phyloP scores from a whole-genome alignment of 2,113 vertebrate genomes.

The Gymnorhina tibicen region DNA sequence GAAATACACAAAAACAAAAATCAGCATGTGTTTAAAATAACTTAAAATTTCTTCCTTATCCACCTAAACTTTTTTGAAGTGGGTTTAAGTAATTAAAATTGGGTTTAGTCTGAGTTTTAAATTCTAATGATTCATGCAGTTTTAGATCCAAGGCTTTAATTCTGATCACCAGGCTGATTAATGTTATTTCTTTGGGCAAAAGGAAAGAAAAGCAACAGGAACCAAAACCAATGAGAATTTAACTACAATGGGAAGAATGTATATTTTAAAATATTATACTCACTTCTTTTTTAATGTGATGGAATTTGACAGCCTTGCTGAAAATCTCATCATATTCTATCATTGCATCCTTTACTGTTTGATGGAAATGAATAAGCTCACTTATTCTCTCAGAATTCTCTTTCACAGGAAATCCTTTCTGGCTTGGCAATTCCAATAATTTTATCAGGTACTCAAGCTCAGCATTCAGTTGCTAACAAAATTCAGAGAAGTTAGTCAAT shows the following conservation, averaged over 20 bases:
- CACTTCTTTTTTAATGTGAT: slow-evolving; percentile 80
- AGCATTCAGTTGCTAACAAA: slow-evolving; percentile 78
- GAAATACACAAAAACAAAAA: background rate
- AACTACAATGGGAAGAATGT: background rate
- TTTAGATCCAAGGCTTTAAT: background rate
- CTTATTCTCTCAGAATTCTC: slow-evolving; percentile 76
- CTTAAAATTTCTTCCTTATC: background rate
- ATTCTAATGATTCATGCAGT: background rate
- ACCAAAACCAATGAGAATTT: background rate
- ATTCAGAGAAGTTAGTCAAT: background rate
- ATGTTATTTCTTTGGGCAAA: background rate
- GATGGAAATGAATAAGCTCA: slow-evolving; percentile 78
- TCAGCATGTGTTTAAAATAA: background rate
- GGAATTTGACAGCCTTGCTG: slow-evolving; percentile 77
- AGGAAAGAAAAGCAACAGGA: background rate
- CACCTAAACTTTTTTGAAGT: background rate
- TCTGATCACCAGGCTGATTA: background rate
- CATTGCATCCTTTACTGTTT: slow-evolving; percentile 75
- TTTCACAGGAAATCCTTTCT: slow-evolving; percentile 67
- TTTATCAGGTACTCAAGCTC: slow-evolving; percentile 79
- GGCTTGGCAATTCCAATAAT: slow-evolving; percentile 71
- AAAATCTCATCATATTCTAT: slow-evolving; percentile 77
- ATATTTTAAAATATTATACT: background rate
- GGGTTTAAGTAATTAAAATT: background rate
- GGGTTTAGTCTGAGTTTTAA: background rate